phyloP scores from a whole-genome alignment of 2,113 vertebrate species.

The Crotalus helleri region DNA sequence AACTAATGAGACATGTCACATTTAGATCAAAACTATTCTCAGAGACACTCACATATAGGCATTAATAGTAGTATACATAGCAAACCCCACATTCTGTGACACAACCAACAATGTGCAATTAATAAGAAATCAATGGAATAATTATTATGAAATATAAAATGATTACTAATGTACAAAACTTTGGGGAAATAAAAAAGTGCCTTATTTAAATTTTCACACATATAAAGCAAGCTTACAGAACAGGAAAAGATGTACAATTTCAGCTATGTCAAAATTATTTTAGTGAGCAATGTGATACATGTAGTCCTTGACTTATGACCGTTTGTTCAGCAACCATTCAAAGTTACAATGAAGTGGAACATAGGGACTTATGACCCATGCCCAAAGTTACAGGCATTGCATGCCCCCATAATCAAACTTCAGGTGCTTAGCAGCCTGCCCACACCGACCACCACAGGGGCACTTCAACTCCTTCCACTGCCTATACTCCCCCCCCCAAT shows the following conservation, averaged over 20 bases:
- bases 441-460: neutral
- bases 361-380: neutral
- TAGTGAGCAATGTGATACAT: neutral
- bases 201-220: neutral
- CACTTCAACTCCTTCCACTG: neutral
- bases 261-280: too few relatives aligned
- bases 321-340: neutral
- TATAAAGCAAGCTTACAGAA: neutral
- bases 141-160: neutral
- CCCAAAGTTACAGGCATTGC: neutral
- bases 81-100: neutral
- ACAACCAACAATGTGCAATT: neutral
- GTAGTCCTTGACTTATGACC: neutral
- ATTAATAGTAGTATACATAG: neutral
- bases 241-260: neutral
- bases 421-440: neutral
- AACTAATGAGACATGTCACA: neutral
- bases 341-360: neutral
- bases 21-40: neutral
- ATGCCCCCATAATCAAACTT: neutral
- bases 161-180: neutral
- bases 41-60: neutral
- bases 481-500: neutral
- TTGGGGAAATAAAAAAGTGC: neutral
- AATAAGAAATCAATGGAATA: neutral